Percentiles rank a stretch among this genome's conserved stretches.
phyloP scores from a whole-genome alignment of 2,888 invertebrate genomes.

The Idaea dimidiata region DNA sequence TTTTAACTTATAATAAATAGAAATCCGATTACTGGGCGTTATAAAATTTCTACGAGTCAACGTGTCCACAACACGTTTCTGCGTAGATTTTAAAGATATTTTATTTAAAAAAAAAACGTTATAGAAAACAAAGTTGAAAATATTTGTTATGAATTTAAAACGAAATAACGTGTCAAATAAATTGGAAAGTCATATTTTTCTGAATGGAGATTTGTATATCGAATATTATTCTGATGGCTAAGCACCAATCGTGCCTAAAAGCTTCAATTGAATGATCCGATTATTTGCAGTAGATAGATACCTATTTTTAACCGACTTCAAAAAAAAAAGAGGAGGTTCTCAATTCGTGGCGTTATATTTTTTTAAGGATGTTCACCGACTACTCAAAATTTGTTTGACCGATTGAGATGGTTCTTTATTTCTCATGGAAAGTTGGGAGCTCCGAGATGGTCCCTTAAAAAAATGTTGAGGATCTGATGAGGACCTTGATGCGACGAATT shows the following conservation, averaged over 20 bases:
- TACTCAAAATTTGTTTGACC: too few species aligned
- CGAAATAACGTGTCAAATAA: neutral
- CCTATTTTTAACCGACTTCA: neutral
- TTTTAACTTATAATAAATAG: too few species aligned
- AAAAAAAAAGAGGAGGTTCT: too few species aligned
- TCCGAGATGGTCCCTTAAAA: too few species aligned
- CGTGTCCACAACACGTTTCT: neutral
- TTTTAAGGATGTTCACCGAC: too few species aligned
- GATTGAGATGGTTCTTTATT: too few species aligned
- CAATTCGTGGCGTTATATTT: too few species aligned
- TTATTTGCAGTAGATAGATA: neutral
- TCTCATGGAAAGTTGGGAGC: too few species aligned
- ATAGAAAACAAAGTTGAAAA: neutral
- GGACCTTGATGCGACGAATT: too few species aligned
- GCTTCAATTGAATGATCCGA: neutral
- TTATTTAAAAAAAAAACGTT: neutral
- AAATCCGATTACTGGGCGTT: too few species aligned
- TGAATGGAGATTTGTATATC: neutral
- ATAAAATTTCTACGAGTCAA: neutral
- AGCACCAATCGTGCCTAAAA: neutral
- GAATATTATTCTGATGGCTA: neutral
- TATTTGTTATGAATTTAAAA: neutral
- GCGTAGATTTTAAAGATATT: neutral
- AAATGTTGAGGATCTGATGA: too few species aligned
- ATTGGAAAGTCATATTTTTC: neutral